phyloP scores from a whole-genome alignment of 2,113 vertebrate species.

The Thamnophis sirtalis region DNA sequence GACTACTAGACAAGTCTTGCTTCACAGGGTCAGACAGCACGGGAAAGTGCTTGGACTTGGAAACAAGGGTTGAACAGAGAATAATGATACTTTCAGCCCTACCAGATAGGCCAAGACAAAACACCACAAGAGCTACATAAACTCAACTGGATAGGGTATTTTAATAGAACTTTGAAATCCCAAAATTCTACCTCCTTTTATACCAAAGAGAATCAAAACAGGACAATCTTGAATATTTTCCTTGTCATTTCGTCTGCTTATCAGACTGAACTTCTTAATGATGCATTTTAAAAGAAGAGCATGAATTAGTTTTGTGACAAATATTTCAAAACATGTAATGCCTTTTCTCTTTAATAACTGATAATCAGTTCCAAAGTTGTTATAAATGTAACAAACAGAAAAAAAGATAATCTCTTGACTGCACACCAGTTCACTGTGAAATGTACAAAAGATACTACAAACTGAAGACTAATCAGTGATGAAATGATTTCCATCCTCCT shows the following conservation, averaged over 20 bases:
- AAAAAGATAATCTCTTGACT: neutral
- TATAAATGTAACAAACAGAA: neutral
- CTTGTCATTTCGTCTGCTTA: neutral
- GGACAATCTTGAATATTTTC: neutral
- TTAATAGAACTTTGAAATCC: neutral
- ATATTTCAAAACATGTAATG: constrained; percentile 17
- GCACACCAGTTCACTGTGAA: neutral
- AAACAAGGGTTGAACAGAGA: neutral
- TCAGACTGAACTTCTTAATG: neutral
- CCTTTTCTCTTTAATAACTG: neutral
- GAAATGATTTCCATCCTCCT: neutral
- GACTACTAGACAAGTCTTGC: neutral
- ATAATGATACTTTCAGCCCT: neutral
- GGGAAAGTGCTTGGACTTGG: neutral
- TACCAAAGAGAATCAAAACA: neutral
- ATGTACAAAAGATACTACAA: neutral
- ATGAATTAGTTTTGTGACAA: neutral
- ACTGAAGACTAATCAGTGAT: constrained; percentile 14
- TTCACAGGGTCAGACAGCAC: neutral
- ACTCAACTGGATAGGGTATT: neutral
- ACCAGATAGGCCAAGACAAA: neutral
- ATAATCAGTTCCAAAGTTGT: constrained; percentile 10
- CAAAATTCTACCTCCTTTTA: neutral
- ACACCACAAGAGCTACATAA: neutral
- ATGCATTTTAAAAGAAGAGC: neutral